These are phyloP conservation scores for Caenorhabditis auriculariae DNA, from an alignment of 2,888 invertebrate genomes.

Conservation along the genomic window DNA sequence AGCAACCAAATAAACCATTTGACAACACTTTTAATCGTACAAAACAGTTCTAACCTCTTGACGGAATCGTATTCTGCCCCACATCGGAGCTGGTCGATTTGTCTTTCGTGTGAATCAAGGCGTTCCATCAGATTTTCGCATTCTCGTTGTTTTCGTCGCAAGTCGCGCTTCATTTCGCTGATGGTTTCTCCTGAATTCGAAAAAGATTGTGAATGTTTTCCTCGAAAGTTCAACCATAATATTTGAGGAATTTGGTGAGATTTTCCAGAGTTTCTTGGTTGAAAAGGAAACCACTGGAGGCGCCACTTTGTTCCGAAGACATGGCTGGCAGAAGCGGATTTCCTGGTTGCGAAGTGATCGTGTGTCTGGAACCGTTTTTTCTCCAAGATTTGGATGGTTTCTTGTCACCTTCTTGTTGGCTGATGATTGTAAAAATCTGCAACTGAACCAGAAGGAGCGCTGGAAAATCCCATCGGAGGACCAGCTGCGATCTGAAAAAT, in stretches of 20 bases:
- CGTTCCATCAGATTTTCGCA: conserved; percentile 45
- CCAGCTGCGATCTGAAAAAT: conserved; percentile 33
- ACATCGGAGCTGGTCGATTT: conserved; percentile 55
- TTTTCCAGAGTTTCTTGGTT: conserved; percentile 55
- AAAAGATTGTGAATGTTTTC: no score
- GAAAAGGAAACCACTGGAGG: conserved; percentile 41
- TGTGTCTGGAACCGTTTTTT: no score
- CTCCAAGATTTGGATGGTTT: no score
- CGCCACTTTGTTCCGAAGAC: background rate
- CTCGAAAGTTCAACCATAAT: conserved; percentile 41
- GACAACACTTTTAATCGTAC: no score
- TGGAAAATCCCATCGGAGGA: background rate
- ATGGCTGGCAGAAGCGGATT: background rate
- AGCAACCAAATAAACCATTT: no score
- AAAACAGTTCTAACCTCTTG: conserved; percentile 51
- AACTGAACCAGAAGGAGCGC: background rate
- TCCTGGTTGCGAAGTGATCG: conserved; percentile 15
- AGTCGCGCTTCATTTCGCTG: conserved; percentile 47
- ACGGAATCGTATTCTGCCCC: conserved; percentile 58
- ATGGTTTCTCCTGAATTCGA: conserved; percentile 51
- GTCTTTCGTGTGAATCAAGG: conserved; percentile 52
- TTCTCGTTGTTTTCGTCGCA: conserved; percentile 49
- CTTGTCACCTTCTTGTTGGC: no score
- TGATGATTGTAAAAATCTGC: conserved; percentile 5
- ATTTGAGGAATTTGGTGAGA: conserved; percentile 55